Base-by-base conservation (phyloP, 2,113 vertebrate genomes). In the Butorides virescens region DNA sequence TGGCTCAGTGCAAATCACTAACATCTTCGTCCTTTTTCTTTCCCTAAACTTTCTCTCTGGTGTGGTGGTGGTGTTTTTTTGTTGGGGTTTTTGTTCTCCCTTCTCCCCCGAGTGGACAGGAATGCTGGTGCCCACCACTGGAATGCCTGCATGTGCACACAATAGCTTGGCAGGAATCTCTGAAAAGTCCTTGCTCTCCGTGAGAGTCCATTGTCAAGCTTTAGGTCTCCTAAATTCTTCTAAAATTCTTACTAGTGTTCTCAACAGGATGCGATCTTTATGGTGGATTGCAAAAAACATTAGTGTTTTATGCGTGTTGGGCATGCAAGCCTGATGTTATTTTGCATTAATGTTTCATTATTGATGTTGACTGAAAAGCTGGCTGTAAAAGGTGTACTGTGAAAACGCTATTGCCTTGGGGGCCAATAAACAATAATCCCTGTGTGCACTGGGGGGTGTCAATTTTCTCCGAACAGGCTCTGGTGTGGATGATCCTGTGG, bases 401-500 rank as follows among this genome's bases (percentile, higher is more conserved):
- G 82, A 36, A 62, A 68, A 85, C 8, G 26, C 47, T 84, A 3
- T 53, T 58, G 39, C 61, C 73, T 78, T 81, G 21, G 47, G 14
- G 23, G 21, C 70, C 77, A 73, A 9, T 65, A 44, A 52, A 37
- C 30, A 73, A 8, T 91, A 86, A 95, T 61, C 65, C 17, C 2
- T 32, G 34, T 61, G 13, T 82, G 29, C 44, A 2, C 8, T 44
- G 62, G 46, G n/a, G 36, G 27, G 15, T 88, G 49, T 94, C n/a
- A 3, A 29, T 95, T 96, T 96, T 86, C 78, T 81, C 56, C 68
- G n/a, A 13, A 71, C 97, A 99, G 99, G 98, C 36, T 99, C 99
- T 1, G 99, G 98, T 29, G 98, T 99, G 93, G 99, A 99, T 90
- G 99, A 99, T 92, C 98, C 99, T 1, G 99, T 99, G 65, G 99